Base-by-base conservation (phyloP, 2,113 vertebrate genomes). In the Lamprotornis superbus region DNA sequence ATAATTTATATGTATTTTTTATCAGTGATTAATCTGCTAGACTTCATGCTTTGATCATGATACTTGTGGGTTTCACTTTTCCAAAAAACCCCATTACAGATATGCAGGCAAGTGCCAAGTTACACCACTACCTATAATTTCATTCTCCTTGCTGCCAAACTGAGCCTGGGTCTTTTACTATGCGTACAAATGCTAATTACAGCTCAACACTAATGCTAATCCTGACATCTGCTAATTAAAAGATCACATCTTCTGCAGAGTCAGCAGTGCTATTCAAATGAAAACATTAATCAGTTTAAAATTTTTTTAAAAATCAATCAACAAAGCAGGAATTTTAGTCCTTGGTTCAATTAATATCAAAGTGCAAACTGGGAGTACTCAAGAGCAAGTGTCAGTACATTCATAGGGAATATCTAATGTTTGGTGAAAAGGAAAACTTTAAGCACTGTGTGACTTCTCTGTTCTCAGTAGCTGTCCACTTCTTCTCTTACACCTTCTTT, bases 201-300 rank as follows among this genome's bases (percentile, higher is more conserved):
- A 82, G 84, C 89, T 97, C 97, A 95, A 93, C 86, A 94, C 90
- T 88, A 98, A 98, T 97, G 97, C 96, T 98, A 98, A 98, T 98
- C 97, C 97, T 97, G 98, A 98, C 98, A 98, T 97, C 97, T 97
- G 97, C 97, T 98, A 98, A 98, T 98, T 98, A 98, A 98, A 98
- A 98, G 97, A 98, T 98, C 98, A 97, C 97, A 97, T 98, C 96
- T 96, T 98, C 95, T 97, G 97, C 97, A 95, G 92, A 97, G 96
- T 98, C 97, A 98, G 98, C 97, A 97, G 81, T 90, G 93, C 82
- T 95, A 98, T 95, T 98, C 97, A 97, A 97, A 98, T 94, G 95
- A 97, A 98, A 98, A 97, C 97, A 97, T 98, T 97, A 97, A 97
- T 98, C 97, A 98, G 89, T 96, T 97, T 94, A 95, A 98, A 98